These are phyloP conservation scores for Cephalopholis sonnerati DNA, from an alignment of 2,113 vertebrate genomes.

Conservation along the genomic window DNA sequence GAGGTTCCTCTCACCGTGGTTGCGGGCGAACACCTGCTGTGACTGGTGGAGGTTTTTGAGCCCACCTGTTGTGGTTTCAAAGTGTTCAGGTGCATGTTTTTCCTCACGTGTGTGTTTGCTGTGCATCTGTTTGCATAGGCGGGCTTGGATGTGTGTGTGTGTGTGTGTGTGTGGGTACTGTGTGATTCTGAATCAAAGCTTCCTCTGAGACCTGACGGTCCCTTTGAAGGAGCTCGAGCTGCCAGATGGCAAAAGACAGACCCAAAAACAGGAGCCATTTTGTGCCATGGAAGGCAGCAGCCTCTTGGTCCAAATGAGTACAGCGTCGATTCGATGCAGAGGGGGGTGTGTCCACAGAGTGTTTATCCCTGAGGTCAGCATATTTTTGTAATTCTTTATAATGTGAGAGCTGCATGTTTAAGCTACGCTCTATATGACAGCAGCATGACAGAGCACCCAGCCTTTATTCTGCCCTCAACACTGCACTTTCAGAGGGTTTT, in stretches of 20 bases:
- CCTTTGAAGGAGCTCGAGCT: slow-evolving; percentile 72
- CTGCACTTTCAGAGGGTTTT: too few relatives aligned
- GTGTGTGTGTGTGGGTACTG: not conserved
- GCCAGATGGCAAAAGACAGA: slow-evolving; percentile 68
- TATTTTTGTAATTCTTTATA: too few relatives aligned
- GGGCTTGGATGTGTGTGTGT: not conserved
- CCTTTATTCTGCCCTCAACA: too few relatives aligned
- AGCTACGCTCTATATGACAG: too few relatives aligned
- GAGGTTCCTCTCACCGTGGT: not conserved
- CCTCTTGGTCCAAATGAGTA: slow-evolving; percentile 27
- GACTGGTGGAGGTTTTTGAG: not conserved
- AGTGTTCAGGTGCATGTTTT: not conserved
- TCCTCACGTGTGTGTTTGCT: not conserved
- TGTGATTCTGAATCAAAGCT: slow-evolving; percentile 69
- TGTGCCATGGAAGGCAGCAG: not conserved
- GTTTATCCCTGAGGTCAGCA: slow-evolving; percentile 18
- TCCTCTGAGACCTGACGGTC: slow-evolving; percentile 62
- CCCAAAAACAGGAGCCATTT: slow-evolving; percentile 37
- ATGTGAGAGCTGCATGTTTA: too few relatives aligned
- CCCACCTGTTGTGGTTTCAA: slow-evolving; percentile 39
- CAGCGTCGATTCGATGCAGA: not conserved
- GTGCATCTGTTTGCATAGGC: slow-evolving; percentile 46
- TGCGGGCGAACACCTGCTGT: not conserved
- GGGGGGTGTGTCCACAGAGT: not conserved
- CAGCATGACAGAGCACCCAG: too few relatives aligned